Conservation (phyloP, 2,888 invertebrate species). For the Phania funesta region DNA sequence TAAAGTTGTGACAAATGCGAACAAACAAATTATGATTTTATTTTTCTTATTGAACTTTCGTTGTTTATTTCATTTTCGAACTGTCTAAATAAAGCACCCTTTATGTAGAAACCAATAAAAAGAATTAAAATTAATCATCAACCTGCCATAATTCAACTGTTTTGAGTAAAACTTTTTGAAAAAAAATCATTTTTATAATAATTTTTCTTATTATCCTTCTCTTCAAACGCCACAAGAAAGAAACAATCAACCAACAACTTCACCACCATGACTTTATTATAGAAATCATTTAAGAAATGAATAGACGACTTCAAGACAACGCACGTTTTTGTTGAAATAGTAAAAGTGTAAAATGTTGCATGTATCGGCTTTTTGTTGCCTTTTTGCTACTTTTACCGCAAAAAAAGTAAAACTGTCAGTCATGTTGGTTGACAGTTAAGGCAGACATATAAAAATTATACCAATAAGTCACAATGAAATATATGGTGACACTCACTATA, state of each 20-base stretch:
- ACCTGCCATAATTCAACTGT: conserved; percentile 50
- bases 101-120: conserved; percentile 7
- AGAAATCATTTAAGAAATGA: conserved; percentile 50
- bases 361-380: background rate
- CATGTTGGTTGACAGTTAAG: conserved; percentile 48
- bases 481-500: conserved; percentile 36
- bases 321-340: conserved; percentile 25
- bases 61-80: background rate
- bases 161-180: conserved; percentile 11
- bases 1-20: too few relatives aligned
- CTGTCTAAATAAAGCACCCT: background rate
- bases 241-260: conserved; percentile 19
- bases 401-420: conserved; percentile 55
- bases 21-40: too few relatives aligned
- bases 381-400: conserved; percentile 19
- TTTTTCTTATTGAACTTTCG: background rate
- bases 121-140: conserved; percentile 16
- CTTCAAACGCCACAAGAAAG: conserved; percentile 17
- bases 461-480: conserved; percentile 59
- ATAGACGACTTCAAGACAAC: conserved; percentile 47
- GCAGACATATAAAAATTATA: conserved; percentile 61
- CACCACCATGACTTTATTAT: conserved; percentile 48
- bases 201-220: conserved; percentile 55
- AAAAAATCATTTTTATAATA: conserved; percentile 41
- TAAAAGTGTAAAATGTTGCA: conserved; percentile 46